phyloP scores from a whole-genome alignment of 2,797 vertebrate genomes.

The Scleropages formosus region DNA sequence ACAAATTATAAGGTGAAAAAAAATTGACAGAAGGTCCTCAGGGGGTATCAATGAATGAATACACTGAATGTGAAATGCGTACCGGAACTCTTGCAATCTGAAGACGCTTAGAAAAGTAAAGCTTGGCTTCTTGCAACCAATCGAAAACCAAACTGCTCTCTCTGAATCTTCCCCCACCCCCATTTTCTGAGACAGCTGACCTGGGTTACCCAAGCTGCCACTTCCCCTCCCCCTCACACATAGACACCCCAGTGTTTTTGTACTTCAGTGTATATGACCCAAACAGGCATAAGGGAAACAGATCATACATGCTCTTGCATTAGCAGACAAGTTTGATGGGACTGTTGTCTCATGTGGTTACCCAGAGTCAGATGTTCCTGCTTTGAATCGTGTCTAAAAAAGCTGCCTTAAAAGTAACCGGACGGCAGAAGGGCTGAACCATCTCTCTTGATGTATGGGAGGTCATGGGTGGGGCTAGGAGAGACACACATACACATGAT shows the following conservation, averaged over 20 bases:
- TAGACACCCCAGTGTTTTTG: slow-evolving; percentile 1
- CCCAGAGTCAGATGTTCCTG: not conserved
- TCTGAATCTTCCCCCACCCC: slow-evolving; percentile 33
- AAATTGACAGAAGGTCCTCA: too few species aligned
- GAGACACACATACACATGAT: slow-evolving; percentile 45
- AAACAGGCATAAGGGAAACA: not conserved
- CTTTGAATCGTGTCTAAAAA: not conserved
- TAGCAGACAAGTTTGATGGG: not conserved
- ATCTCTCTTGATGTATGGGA: slow-evolving; percentile 55
- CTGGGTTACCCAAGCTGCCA: slow-evolving; percentile 40
- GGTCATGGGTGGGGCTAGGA: slow-evolving; percentile 39
- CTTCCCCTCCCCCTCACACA: slow-evolving; percentile 36
- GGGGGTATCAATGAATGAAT: too few species aligned
- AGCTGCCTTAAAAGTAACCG: not conserved
- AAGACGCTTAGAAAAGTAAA: slow-evolving; percentile 48
- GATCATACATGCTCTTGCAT: not conserved
- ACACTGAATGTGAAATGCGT: not conserved
- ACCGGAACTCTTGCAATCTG: not conserved
- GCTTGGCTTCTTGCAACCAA: slow-evolving; percentile 51
- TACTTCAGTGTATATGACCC: not conserved
- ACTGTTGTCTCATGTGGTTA: not conserved
- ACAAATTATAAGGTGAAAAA: too few species aligned
- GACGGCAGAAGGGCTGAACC: slow-evolving; percentile 33
- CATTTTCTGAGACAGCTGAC: slow-evolving; percentile 28
- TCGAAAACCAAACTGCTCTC: slow-evolving; percentile 60